Evolutionary conservation across 2,797 vertebrate genomes (phyloP).

Genomic region (Fundulus diaphanus): DNA sequence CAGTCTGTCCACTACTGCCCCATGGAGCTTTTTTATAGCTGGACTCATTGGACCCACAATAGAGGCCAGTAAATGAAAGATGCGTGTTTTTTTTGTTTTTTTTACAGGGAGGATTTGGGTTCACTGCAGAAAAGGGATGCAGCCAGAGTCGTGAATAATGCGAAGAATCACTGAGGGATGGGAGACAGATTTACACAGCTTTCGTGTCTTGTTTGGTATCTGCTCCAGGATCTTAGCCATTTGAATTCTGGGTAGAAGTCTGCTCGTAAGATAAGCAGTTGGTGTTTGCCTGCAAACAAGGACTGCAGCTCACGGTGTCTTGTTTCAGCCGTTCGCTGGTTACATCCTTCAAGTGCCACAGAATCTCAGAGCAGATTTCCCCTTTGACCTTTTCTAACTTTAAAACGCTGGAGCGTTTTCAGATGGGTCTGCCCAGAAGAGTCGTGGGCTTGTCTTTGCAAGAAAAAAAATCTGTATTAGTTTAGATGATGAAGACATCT

Average conservation of each 20-base stretch:
- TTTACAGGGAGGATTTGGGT: not conserved
- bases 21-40: constrained; percentile 31
- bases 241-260: constrained; percentile 32
- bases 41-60: constrained; percentile 26
- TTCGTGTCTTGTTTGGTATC: constrained; percentile 28
- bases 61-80: constrained; percentile 1
- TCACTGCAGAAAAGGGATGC: constrained; percentile 5
- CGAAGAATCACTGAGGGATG: constrained; percentile 15
- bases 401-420: not conserved
- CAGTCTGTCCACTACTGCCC: constrained; percentile 16
- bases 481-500: not conserved
- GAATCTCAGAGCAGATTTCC: constrained; percentile 31
- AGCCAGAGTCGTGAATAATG: not conserved
- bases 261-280: constrained; percentile 37
- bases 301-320: constrained; percentile 32
- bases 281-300: constrained; percentile 70
- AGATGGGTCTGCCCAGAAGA: not conserved
- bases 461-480: not conserved
- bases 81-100: no score
- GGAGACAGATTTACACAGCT: constrained; percentile 2
- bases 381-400: constrained; percentile 38
- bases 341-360: constrained; percentile 30
- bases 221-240: constrained; percentile 5
- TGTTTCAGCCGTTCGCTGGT: constrained; percentile 35
- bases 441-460: not conserved